These are phyloP conservation scores for Trogon surrucura DNA, from an alignment of 2,113 vertebrate genomes.

Conservation along the genomic window DNA sequence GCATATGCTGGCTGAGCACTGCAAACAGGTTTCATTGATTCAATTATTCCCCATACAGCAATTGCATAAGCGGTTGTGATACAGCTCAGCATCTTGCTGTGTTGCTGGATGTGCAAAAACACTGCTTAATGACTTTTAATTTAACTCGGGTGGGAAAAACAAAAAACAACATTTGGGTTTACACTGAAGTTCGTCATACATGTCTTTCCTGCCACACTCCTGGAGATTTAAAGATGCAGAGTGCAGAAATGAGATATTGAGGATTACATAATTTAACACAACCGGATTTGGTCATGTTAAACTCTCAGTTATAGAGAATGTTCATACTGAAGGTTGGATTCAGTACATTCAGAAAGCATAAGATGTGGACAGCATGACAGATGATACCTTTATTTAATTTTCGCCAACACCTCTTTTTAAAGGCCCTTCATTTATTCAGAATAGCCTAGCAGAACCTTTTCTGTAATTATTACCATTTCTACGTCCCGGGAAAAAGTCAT, in stretches of 20 bases:
- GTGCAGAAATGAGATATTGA: not conserved
- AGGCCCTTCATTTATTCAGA: not conserved
- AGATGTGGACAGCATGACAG: not conserved
- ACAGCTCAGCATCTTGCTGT: not conserved
- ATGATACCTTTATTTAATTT: not conserved
- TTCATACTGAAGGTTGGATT: not conserved
- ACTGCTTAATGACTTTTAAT: not conserved
- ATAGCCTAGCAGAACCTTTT: not conserved
- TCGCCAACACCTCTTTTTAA: not conserved
- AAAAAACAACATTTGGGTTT: not conserved
- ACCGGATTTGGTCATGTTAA: not conserved
- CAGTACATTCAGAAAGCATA: not conserved
- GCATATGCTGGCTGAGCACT: not conserved
- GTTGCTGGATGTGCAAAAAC: not conserved
- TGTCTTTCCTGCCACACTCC: not conserved
- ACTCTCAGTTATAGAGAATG: not conserved
- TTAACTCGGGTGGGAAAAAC: not conserved
- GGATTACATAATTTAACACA: not conserved
- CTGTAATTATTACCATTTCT: not conserved
- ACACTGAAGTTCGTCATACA: not conserved
- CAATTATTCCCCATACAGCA: not conserved
- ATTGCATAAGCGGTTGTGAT: not conserved
- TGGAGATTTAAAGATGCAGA: not conserved
- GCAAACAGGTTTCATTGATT: slow-evolving; percentile 8
- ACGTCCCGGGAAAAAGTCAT: not conserved